phyloP scores from a whole-genome alignment of 2,113 vertebrate species.

The Meriones unguiculatus region DNA sequence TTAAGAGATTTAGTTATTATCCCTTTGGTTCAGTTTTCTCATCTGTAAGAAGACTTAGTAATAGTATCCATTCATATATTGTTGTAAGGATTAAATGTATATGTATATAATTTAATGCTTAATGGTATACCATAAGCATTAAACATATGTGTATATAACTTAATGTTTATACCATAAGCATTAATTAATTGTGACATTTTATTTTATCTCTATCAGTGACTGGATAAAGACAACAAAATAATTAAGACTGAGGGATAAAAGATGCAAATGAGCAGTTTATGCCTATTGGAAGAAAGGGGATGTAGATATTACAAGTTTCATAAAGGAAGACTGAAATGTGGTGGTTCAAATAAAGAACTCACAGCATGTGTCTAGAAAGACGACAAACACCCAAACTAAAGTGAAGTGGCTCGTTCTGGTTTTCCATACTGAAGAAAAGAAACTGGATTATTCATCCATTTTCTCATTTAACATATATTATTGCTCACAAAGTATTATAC shows the following conservation, averaged over 20 bases:
- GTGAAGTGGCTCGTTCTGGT: background rate
- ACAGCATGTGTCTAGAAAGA: background rate
- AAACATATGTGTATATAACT: background rate
- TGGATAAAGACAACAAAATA: constrained; percentile 10
- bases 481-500: background rate
- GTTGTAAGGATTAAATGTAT: background rate
- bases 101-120: background rate
- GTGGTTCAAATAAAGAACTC: constrained; percentile 31
- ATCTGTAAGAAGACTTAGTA: constrained; percentile 26
- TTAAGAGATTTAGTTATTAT: background rate
- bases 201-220: background rate
- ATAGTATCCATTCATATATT: background rate
- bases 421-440: background rate
- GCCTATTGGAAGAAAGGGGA: background rate
- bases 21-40: background rate
- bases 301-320: background rate
- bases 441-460: background rate
- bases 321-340: background rate
- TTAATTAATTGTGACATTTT: background rate
- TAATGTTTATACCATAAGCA: background rate
- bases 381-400: background rate
- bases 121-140: background rate
- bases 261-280: constrained; percentile 17
- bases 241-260: background rate
- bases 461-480: constrained; percentile 20